phyloP scores from a whole-genome alignment of 1,140 invertebrate genomes.

The Orussus abietinus region DNA sequence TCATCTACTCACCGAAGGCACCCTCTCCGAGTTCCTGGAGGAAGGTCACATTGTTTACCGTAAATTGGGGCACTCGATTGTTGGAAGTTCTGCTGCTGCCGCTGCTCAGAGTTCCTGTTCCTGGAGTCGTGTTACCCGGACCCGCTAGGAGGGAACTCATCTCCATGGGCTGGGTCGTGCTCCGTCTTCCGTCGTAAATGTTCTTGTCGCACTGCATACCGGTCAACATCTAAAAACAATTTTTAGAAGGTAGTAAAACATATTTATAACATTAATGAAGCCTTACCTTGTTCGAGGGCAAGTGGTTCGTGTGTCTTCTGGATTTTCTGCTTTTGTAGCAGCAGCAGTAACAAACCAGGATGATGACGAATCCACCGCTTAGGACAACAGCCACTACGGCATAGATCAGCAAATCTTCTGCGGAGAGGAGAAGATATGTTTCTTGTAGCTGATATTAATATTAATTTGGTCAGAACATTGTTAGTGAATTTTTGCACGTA shows the following conservation, averaged over 20 bases:
- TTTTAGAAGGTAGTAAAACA: conserved; percentile 4
- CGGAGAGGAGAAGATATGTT: conserved; percentile 30
- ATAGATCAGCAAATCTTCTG: conserved; percentile 58
- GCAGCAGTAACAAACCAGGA: conserved; percentile 47
- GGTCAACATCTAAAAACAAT: conserved; percentile 39
- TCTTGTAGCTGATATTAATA: no score
- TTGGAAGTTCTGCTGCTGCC: conserved; percentile 55
- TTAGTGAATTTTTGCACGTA: conserved; percentile 36
- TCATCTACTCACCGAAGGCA: conserved; percentile 73
- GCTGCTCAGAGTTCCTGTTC: conserved; percentile 51
- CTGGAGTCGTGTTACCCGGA: conserved; percentile 48
- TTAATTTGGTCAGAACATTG: no score
- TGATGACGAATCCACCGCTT: conserved; percentile 52
- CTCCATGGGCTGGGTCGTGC: conserved; percentile 70
- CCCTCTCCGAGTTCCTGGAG: conserved; percentile 94
- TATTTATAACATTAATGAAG: no score
- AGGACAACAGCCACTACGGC: conserved; percentile 54
- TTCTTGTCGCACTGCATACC: conserved; percentile 64
- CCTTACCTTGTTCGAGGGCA: conserved; percentile 48
- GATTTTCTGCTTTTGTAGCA: conserved; percentile 45
- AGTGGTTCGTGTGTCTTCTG: conserved; percentile 41
- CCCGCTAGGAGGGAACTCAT: conserved; percentile 70
- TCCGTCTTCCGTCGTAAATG: conserved; percentile 62
- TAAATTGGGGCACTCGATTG: conserved; percentile 67
- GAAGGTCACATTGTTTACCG: conserved; percentile 78